These are phyloP conservation scores for Excalfactoria chinensis DNA, from an alignment of 2,113 vertebrate genomes.

Conservation along the genomic window DNA sequence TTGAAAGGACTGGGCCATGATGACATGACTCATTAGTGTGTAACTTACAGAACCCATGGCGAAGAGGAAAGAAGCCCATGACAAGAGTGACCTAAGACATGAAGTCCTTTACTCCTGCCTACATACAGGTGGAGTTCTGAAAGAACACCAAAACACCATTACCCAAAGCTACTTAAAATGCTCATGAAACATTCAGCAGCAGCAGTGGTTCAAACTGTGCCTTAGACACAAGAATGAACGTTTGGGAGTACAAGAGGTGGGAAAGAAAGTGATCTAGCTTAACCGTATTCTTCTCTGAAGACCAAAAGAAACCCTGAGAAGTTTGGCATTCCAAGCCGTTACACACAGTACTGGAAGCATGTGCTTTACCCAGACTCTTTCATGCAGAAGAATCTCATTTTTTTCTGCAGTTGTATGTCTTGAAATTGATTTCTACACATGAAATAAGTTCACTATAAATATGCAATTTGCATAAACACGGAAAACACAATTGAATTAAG, in stretches of 20 bases:
- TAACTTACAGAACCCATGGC: neutral
- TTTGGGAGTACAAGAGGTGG: neutral
- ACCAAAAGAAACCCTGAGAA: neutral
- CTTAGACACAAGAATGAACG: neutral
- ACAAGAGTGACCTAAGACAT: neutral
- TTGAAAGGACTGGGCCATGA: neutral
- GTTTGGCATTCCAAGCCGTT: neutral
- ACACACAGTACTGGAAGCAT: neutral
- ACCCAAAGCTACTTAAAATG: neutral
- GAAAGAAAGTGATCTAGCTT: neutral
- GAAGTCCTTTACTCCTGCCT: neutral
- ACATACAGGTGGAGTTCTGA: neutral
- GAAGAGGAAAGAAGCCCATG: neutral
- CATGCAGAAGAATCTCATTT: neutral
- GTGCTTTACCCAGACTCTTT: neutral
- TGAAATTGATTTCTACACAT: neutral
- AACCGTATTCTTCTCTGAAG: neutral
- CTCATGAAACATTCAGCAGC: neutral
- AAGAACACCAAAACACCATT: neutral
- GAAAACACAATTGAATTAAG: neutral
- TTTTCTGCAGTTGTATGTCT: neutral
- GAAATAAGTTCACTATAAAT: neutral
- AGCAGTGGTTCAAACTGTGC: neutral
- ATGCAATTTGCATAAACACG: neutral
- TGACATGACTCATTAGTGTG: neutral